These are phyloP conservation scores for Acanthisitta chloris DNA, from an alignment of 2,113 vertebrate genomes.

Conservation along the genomic window DNA sequence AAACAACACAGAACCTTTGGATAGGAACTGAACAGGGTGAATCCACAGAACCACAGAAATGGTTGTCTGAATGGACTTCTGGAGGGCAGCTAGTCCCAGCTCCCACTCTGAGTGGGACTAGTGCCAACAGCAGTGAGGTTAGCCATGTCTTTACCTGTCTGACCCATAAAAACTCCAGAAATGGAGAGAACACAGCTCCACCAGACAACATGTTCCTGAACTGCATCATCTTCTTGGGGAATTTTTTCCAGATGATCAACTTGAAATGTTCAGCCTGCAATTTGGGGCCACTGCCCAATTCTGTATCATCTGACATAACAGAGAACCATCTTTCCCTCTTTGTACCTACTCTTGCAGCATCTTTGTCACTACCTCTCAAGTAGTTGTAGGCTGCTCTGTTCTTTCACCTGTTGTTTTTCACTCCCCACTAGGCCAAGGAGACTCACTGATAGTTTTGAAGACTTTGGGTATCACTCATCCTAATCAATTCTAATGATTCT, in stretches of 20 bases:
- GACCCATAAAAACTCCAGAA: not conserved
- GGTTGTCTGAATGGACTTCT: not conserved
- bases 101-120: not conserved
- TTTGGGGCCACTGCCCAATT: not conserved
- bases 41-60: not conserved
- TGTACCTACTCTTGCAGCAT: not conserved
- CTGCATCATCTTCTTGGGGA: not conserved
- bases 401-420: not conserved
- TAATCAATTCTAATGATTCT: not conserved
- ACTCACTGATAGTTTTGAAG: not conserved
- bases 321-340: not conserved
- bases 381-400: not conserved
- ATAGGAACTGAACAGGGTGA: not conserved
- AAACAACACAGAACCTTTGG: not conserved
- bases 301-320: not conserved
- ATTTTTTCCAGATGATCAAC: not conserved
- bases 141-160: not conserved
- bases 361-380: not conserved
- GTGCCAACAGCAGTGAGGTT: accelerated
- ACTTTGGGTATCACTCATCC: not conserved
- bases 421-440: not conserved
- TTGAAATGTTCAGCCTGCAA: not conserved
- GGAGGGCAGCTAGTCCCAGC: not conserved
- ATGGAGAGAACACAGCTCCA: not conserved
- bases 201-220: not conserved